phyloP scores from a whole-genome alignment of 2,113 vertebrate species.

The Madoqua kirkii region DNA sequence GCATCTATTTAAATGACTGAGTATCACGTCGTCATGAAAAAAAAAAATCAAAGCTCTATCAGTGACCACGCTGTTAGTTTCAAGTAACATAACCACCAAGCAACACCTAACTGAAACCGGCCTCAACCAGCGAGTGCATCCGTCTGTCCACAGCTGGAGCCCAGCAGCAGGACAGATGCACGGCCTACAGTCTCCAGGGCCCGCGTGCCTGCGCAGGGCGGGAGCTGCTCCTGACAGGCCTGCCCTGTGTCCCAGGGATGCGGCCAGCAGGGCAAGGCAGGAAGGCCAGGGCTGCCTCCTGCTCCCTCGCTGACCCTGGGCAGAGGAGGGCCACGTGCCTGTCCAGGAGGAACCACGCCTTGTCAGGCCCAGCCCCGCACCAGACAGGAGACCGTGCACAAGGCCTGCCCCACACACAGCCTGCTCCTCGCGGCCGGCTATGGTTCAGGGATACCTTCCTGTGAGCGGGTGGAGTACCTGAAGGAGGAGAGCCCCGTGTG shows the following conservation, averaged over 20 bases:
- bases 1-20: background rate
- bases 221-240: background rate
- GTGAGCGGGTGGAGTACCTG: constrained; percentile 81
- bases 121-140: accelerated
- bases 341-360: accelerated
- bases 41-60: background rate
- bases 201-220: accelerated
- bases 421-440: accelerated
- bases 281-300: background rate
- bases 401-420: background rate
- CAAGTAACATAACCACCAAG: background rate
- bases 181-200: background rate
- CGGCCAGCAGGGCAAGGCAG: accelerated
- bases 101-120: background rate
- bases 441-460: accelerated
- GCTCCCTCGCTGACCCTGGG: background rate
- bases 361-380: background rate
- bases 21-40: background rate
- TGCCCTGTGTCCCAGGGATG: background rate
- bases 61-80: background rate
- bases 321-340: accelerated
- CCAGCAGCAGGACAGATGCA: background rate
- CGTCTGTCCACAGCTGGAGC: too few species aligned
- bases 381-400: background rate
- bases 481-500: constrained; percentile 86